Conservation (phyloP, 2,797 vertebrate species). For the Sandelia bainsii region DNA sequence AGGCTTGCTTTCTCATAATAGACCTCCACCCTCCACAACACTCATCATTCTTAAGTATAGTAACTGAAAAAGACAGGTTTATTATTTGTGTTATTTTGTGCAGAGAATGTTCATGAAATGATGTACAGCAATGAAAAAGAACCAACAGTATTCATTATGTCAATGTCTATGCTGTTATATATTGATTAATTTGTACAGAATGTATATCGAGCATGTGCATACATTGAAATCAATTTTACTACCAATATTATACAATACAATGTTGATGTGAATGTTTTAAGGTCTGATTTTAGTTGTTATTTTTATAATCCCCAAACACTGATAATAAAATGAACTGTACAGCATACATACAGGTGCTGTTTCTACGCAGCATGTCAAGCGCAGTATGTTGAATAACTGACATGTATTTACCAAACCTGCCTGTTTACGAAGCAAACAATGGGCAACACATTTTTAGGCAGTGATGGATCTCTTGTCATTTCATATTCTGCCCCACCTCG, state of each 20-base stretch:
- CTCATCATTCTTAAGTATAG: constrained; percentile 22
- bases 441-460: not conserved
- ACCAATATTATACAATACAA: constrained; percentile 60
- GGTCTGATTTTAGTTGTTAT: constrained; percentile 32
- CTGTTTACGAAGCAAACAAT: constrained; percentile 7
- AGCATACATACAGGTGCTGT: constrained; percentile 16
- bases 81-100: constrained; percentile 19
- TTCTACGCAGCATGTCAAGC: constrained; percentile 8
- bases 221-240: constrained; percentile 73
- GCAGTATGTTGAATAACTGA: constrained; percentile 14
- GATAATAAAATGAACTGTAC: constrained; percentile 24
- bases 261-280: constrained; percentile 64
- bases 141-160: constrained; percentile 73
- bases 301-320: constrained; percentile 4
- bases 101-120: constrained; percentile 15
- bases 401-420: constrained; percentile 7
- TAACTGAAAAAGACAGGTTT: constrained; percentile 38
- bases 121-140: constrained; percentile 52
- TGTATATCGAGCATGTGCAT: constrained; percentile 83
- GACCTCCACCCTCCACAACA: constrained; percentile 17
- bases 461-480: constrained; percentile 8
- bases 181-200: constrained; percentile 81
- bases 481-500: not conserved
- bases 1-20: constrained; percentile 12
- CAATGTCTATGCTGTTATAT: constrained; percentile 67